Conservation (phyloP, 2,113 vertebrate genomes). For the Cebidichthys violaceus region DNA sequence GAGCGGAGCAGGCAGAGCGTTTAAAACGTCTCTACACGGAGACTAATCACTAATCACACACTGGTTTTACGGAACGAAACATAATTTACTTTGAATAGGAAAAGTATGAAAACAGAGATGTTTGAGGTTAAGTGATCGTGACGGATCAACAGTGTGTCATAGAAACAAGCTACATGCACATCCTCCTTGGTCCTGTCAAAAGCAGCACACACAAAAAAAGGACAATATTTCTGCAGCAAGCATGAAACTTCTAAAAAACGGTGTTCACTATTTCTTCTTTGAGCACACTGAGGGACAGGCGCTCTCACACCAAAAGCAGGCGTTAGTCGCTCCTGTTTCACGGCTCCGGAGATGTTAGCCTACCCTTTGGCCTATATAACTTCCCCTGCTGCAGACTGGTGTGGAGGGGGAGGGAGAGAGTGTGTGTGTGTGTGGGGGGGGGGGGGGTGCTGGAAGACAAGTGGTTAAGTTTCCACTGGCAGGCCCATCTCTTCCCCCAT, state of each 20-base stretch:
- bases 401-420: background rate
- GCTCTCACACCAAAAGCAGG: slow-evolving; percentile 46
- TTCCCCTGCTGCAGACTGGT: slow-evolving; percentile 64
- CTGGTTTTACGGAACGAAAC: slow-evolving; percentile 37
- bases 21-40: slow-evolving; percentile 40
- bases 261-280: slow-evolving; percentile 33
- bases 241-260: slow-evolving; percentile 36
- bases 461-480: slow-evolving; percentile 80
- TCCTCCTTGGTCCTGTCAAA: background rate
- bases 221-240: slow-evolving; percentile 13
- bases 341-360: slow-evolving; percentile 71
- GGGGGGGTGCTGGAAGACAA: slow-evolving; percentile 62
- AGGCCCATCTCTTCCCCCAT: slow-evolving; percentile 64
- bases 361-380: slow-evolving; percentile 82
- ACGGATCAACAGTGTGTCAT: slow-evolving; percentile 22
- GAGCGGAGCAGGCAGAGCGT: slow-evolving; percentile 36
- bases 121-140: slow-evolving; percentile 23
- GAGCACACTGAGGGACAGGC: slow-evolving; percentile 57
- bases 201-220: background rate
- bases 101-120: slow-evolving; percentile 13
- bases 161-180: slow-evolving; percentile 6
- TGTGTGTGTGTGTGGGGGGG: background rate
- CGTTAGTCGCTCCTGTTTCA: slow-evolving; percentile 66
- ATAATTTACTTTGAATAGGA: slow-evolving; percentile 13
- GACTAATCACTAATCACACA: slow-evolving; percentile 36